Base-by-base conservation (phyloP, 2,888 invertebrate species). In the Athetis lepigone region DNA sequence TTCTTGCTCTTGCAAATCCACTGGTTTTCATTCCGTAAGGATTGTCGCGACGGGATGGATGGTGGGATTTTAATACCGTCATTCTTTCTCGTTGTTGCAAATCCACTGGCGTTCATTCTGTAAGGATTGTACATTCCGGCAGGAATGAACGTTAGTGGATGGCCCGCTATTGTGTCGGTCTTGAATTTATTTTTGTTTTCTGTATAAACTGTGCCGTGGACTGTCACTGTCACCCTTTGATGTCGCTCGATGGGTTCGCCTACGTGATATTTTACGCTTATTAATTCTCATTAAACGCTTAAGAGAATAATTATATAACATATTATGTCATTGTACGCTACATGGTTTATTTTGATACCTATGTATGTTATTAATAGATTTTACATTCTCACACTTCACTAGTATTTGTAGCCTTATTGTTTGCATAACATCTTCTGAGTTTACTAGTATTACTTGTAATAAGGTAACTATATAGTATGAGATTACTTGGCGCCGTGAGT, bases 401-500 rank as follows among this genome's bases (percentile, higher is more conserved):
- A 58, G 43, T 57, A 51, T 62, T 45, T 46, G 54, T 36, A 43
- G 16, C 7, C 33, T 2, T 43, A 25, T 13, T 64, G 61, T 77
- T 79, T 71, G 58, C 47, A 77, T 73, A 79, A 81, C 66, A 78
- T 74, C 11, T 61, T 75, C 72, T 63, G 68, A 68, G 74, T 75
- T 78, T 73, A 73, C 80, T 75, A 74, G 59, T 45, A 36, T 29
- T 66, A 49, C 54, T 50, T 50, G 60, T 57, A 76, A 50, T 61
- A 65, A 59, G 55, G 73, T 62, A n/a, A n/a, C n/a, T n/a, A 74
- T 82, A 76, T 83, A 79, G 82, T 73, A 76, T 66, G 77, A 86
- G 82, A 85, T 87, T 86, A 85, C 85, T 88, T 86, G 84, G 85
- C 72, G 64, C 78, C 76, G 75, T 92, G 92, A 92, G 80, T 93